Percentiles rank a stretch among this genome's conserved stretches.
Conservation (phyloP, 2,888 invertebrate species). For the Apodemia zela region DNA sequence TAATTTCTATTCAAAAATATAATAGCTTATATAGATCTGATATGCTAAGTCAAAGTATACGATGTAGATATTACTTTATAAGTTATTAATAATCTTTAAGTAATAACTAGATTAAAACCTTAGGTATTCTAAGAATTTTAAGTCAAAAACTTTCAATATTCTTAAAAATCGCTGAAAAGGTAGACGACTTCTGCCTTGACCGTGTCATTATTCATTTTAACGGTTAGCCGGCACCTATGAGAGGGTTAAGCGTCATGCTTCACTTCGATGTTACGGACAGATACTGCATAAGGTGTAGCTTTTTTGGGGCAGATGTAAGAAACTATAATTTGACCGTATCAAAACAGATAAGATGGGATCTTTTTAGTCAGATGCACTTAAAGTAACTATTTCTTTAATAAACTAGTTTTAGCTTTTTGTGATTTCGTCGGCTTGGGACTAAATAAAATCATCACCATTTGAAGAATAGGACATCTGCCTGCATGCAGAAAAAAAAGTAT, state of each 20-base stretch:
- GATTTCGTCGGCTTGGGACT: not conserved
- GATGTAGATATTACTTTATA: too few relatives aligned
- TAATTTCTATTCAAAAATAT: too few relatives aligned
- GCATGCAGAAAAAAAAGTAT: too few relatives aligned
- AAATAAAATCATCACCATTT: too few relatives aligned
- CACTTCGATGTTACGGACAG: constrained; percentile 59
- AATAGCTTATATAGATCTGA: too few relatives aligned
- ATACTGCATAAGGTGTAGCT: constrained; percentile 50
- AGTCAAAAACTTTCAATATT: not conserved
- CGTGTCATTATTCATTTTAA: constrained; percentile 73
- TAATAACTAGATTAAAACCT: too few relatives aligned
- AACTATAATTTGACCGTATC: constrained; percentile 74
- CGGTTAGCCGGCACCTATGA: constrained; percentile 66
- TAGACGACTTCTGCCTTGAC: constrained; percentile 39
- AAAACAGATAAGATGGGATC: constrained; percentile 53
- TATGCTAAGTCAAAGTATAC: too few relatives aligned
- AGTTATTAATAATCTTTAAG: too few relatives aligned
- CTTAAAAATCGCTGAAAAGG: not conserved
- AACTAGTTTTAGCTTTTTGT: not conserved
- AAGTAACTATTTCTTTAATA: constrained; percentile 13
- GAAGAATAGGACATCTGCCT: too few relatives aligned
- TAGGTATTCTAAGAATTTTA: too few relatives aligned
- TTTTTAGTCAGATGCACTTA: constrained; percentile 21
- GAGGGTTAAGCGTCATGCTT: constrained; percentile 69
- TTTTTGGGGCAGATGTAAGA: constrained; percentile 67